Percentiles rank a stretch among this genome's conserved stretches.
Evolutionary conservation across 2,113 vertebrate species (phyloP).

Genomic region (Xerus inauris): DNA sequence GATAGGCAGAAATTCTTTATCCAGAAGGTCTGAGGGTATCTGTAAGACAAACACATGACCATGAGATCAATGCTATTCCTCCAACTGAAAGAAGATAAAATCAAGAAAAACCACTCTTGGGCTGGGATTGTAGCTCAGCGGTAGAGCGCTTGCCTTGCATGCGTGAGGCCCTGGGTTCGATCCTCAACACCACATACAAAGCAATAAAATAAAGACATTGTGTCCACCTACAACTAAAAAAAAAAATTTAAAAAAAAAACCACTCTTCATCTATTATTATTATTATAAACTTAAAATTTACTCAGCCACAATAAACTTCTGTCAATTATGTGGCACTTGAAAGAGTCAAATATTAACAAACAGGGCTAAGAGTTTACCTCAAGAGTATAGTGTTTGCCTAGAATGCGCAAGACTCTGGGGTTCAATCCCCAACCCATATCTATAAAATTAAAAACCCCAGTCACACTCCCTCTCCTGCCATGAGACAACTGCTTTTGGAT

Average conservation of each 20-base stretch:
- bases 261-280: background rate
- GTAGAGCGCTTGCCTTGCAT: too few relatives aligned
- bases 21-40: slow-evolving; percentile 97
- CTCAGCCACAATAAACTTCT: background rate
- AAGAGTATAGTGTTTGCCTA: background rate
- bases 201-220: too few relatives aligned
- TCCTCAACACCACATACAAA: too few relatives aligned
- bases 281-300: slow-evolving; percentile 2
- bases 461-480: background rate
- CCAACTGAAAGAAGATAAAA: slow-evolving; percentile 23
- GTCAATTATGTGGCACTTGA: background rate
- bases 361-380: background rate
- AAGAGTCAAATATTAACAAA: background rate
- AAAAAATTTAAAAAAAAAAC: background rate
- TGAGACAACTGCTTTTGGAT: background rate
- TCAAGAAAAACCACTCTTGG: background rate
- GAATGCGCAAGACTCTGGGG: background rate
- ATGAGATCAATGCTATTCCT: background rate
- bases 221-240: too few relatives aligned
- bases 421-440: background rate
- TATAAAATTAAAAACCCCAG: background rate
- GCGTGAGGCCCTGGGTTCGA: too few relatives aligned
- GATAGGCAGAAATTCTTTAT: slow-evolving; percentile 99
- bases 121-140: too few relatives aligned
- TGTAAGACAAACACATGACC: slow-evolving; percentile 75